Base-by-base conservation (phyloP, 1,140 invertebrate species). In the Paralvinella palmiformis region DNA sequence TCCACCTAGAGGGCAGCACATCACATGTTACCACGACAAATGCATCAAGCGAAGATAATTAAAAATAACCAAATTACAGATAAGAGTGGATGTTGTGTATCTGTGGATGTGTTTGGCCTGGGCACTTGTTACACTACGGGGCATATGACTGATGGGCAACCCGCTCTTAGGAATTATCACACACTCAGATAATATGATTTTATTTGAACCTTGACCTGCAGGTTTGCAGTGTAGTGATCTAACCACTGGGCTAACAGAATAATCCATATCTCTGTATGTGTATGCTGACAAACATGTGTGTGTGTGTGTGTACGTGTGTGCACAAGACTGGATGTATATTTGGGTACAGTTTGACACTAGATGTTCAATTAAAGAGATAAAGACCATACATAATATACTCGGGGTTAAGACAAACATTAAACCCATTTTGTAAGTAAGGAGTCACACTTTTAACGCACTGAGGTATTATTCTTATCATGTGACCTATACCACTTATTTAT, bases 1-100 rank as follows among this genome's bases (percentile, higher is more conserved):
- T 65, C 63, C 10, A 65, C 63, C 63, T 65, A 44, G 22, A 22
- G 32, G 55, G 13, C 20, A 53, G 17, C 44, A 45, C 31, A 62
- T 1, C 7, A 27, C 27, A 4, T 48, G 15, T 33, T 62, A n/a
- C 31, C 24, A 62, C 45, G 13, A 57, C n/a, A 3, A 52, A 52
- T 6, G n/a, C 10, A 2, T 22, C 48, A 22, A 10, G 6, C 48
- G 17, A 10, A 5, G 31, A 27, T 5, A 10, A 52, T 22, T 52
- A 2, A 52, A 29, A 22, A 10, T 29, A 52, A 10, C n/a, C 24
- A 2, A 5, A 52, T 27, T 52, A 6, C 7, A 29, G 48, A 10
- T 52, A 4, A 10, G 1, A 7, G 17, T 7, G 10, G 48, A 6
- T 52, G 0, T 27, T 27, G 31, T 52, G 7, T 52, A 3, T 52